Evolutionary conservation across 2,797 vertebrate species (phyloP).

Genomic region (Podarcis lilfordi): DNA sequence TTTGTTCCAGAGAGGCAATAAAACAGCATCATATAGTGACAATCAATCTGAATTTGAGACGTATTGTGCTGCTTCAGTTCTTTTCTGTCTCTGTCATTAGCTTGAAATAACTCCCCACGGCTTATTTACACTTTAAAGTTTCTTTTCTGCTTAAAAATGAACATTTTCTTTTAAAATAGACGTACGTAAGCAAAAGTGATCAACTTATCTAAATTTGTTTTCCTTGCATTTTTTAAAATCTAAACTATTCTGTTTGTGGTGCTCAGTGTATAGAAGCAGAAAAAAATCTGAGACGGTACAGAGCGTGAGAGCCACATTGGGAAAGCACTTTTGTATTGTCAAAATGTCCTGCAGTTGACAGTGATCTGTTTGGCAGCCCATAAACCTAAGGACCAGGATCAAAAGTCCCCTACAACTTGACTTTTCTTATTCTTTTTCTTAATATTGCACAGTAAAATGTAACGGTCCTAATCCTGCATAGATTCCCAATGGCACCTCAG

Average conservation of each 20-base stretch:
- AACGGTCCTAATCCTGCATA: background rate
- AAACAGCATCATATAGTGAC: slow-evolving; percentile 36
- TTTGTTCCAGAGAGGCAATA: slow-evolving; percentile 59
- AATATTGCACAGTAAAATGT: background rate
- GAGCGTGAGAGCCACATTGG: background rate
- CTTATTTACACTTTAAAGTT: slow-evolving; percentile 66
- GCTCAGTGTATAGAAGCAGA: background rate
- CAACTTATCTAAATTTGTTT: slow-evolving; percentile 54
- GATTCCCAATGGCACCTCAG: background rate
- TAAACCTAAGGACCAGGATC: background rate
- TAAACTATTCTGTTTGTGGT: slow-evolving; percentile 31
- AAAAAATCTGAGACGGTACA: background rate
- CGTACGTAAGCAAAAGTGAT: slow-evolving; percentile 53
- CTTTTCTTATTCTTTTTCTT: background rate
- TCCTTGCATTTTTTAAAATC: slow-evolving; percentile 37
- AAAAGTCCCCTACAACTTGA: background rate
- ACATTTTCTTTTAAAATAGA: slow-evolving; percentile 49
- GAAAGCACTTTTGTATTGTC: background rate
- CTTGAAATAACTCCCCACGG: slow-evolving; percentile 61
- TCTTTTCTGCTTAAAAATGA: slow-evolving; percentile 61
- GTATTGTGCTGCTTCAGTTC: slow-evolving; percentile 68
- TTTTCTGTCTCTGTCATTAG: slow-evolving; percentile 65
- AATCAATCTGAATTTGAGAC: slow-evolving; percentile 68
- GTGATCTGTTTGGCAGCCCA: background rate
- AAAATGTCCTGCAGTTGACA: background rate